Evolutionary conservation across 2,797 vertebrate genomes (phyloP), one percentile per base, ranked within the genome.

Genomic region (Poeciliopsis infans): DNA sequence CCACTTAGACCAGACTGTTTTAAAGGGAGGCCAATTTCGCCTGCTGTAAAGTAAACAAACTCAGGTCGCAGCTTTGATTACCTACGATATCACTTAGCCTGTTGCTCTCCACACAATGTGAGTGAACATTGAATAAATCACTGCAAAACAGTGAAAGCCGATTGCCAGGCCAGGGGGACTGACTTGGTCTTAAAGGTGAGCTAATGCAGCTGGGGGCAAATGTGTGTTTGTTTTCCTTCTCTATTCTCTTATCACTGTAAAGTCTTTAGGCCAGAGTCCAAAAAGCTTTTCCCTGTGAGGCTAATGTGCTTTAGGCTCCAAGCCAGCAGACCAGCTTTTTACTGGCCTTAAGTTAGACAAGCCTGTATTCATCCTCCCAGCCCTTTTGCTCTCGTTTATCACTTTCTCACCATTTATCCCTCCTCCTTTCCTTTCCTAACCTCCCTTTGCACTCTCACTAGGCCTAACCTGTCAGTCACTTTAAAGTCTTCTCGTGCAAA

Each of bases 391-490:
- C 73, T 85, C 47, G 2, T 90, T 89, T 87, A 88, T 88, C 85
- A 88, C 81, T 70, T 81, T 84, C 76, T 72, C 66, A 39, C 57
- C 23, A 83, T 80, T 80, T 81, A 82, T 71, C 83, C 41, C 39
- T 76, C 77, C 66, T 70, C 77, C 59, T 66, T 81, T 72, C 75
- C 55, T 57, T 81, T 79, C 72, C 78, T 46, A 74, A 79, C 79
- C 83, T 75, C 72, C 66, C 16, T 46, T 69, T 49, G 1, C 73
- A 79, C 74, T 81, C 87, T 91, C 93, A 92, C 89, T 75, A 81
- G 82, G 87, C 89, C 92, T 94, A 94, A 94, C 89, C 94, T 93
- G 94, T 95, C 95, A 95, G 86, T 96, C 95, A 95, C 89, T 91
- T 89, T 91, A 91, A 94, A 94, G 93, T 95, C 94, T 91, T 95